A percentile compares a stretch with the other conserved stretches of the same genome.
phyloP scores from a whole-genome alignment of 2,888 invertebrate species.

The Parnassius orleans region DNA sequence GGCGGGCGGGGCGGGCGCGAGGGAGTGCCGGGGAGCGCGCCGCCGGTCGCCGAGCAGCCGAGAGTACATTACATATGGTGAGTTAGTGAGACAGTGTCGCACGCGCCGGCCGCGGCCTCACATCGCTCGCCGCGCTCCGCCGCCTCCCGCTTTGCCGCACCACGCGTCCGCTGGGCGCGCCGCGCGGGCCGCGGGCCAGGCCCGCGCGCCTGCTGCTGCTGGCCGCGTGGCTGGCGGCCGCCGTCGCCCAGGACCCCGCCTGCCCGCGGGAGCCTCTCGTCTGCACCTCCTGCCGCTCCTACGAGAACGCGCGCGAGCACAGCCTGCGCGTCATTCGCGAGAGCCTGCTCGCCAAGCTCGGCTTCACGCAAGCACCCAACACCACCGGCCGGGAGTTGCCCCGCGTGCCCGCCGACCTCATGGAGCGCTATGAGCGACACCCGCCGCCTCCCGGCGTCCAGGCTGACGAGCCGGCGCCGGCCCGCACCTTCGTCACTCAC shows the following conservation, averaged over 20 bases:
- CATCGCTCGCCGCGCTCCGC: conserved; percentile 73
- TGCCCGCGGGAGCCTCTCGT: conserved; percentile 62
- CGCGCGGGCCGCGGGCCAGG: conserved; percentile 80
- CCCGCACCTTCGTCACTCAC: conserved; percentile 76
- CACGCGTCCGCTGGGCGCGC: conserved; percentile 80
- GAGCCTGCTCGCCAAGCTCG: conserved; percentile 83
- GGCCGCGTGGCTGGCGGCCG: conserved; percentile 75
- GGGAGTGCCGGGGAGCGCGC: conserved; percentile 38
- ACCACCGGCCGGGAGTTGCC: conserved; percentile 82
- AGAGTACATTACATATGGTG: conserved; percentile 36
- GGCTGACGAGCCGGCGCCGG: conserved; percentile 80
- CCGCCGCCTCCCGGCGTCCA: conserved; percentile 81
- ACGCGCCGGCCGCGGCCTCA: conserved; percentile 76
- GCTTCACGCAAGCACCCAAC: conserved; percentile 83
- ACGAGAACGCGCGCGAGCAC: conserved; percentile 81
- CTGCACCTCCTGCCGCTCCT: conserved; percentile 79
- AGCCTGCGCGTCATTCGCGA: conserved; percentile 83
- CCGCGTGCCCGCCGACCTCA: conserved; percentile 78
- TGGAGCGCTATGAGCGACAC: conserved; percentile 74
- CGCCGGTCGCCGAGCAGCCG: conserved; percentile 40
- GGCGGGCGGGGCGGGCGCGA: conserved; percentile 37
- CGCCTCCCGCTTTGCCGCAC: conserved; percentile 77
- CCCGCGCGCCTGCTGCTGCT: conserved; percentile 80
- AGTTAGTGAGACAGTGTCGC: conserved; percentile 65
- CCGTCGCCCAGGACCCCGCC: conserved; percentile 60